Evolutionary conservation across 2,888 invertebrate species (phyloP).

Genomic region (Kuschelorhynchus macadamiae): DNA sequence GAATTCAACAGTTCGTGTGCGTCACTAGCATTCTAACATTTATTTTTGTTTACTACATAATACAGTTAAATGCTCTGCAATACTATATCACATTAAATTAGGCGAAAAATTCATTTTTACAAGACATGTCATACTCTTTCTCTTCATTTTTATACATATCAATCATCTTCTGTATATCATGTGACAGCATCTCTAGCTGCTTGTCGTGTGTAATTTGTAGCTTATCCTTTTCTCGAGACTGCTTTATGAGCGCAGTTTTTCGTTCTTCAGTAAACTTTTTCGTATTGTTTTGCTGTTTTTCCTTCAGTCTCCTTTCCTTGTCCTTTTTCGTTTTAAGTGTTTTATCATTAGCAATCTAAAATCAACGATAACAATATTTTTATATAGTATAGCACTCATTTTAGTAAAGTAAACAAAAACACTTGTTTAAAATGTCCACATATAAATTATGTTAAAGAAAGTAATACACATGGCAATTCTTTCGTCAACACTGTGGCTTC

Average conservation of each 20-base stretch:
- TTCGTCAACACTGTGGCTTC: too few species aligned
- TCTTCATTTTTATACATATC: constrained; percentile 96
- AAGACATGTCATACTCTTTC: constrained; percentile 89
- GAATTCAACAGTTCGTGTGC: too few species aligned
- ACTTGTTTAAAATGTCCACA: too few species aligned
- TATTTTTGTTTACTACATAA: too few species aligned
- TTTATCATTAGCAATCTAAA: constrained; percentile 86
- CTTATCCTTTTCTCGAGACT: constrained; percentile 92
- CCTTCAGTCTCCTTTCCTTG: constrained; percentile 91
- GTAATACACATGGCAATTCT: too few species aligned
- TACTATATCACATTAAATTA: too few species aligned
- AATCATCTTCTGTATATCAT: constrained; percentile 90
- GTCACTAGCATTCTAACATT: too few species aligned
- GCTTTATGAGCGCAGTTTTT: constrained; percentile 89
- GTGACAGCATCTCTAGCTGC: constrained; percentile 89
- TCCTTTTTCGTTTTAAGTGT: constrained; percentile 97
- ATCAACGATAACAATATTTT: too few species aligned
- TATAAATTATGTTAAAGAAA: too few species aligned
- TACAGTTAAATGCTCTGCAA: too few species aligned
- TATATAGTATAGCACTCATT: too few species aligned
- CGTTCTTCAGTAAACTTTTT: constrained; percentile 98
- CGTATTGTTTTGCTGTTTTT: constrained; percentile 97
- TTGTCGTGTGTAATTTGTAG: constrained; percentile 93
- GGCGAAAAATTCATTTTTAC: constrained; percentile 92
- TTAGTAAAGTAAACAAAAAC: too few species aligned